Conservation (phyloP, 2,113 vertebrate genomes). For the Oryzias javanicus region DNA sequence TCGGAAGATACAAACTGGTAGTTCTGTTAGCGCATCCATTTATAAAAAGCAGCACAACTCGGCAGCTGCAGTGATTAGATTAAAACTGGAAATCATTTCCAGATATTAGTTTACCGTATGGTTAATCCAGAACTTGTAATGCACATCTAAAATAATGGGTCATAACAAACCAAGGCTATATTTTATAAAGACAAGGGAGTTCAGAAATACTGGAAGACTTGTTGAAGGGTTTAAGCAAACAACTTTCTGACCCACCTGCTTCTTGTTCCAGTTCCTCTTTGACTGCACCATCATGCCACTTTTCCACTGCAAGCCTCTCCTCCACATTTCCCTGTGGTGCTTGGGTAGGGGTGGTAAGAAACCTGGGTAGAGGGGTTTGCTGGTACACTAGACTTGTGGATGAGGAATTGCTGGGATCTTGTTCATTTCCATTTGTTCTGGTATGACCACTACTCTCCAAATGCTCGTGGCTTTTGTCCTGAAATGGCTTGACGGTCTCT, state of each 20-base stretch:
- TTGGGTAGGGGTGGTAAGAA: slow-evolving; percentile 65
- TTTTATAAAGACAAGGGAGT: too few species aligned
- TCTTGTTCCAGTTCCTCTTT: slow-evolving; percentile 43
- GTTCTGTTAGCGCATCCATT: too few species aligned
- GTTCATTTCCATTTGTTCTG: slow-evolving; percentile 19
- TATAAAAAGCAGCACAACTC: too few species aligned
- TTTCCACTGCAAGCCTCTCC: slow-evolving; percentile 44
- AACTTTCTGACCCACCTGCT: slow-evolving; percentile 77
- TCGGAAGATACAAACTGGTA: too few species aligned
- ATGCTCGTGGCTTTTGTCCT: slow-evolving; percentile 7
- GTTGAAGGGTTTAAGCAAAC: too few species aligned
- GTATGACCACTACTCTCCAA: slow-evolving; percentile 4
- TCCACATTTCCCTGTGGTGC: slow-evolving; percentile 45
- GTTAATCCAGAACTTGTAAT: too few species aligned
- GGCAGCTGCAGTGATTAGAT: too few species aligned
- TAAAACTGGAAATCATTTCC: too few species aligned
- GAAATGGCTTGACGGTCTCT: slow-evolving; percentile 6
- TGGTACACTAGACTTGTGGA: slow-evolving; percentile 2
- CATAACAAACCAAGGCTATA: too few species aligned
- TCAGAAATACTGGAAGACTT: too few species aligned
- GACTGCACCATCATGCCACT: slow-evolving; percentile 62
- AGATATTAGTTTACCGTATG: too few species aligned
- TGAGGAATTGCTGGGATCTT: slow-evolving; percentile 16
- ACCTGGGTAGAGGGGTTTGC: slow-evolving; percentile 39
- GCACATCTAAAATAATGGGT: too few species aligned